Percentiles rank a stretch among this genome's conserved stretches.
These are phyloP conservation scores for Meandrina meandrites DNA, from an alignment of 92 coral and sea anemone genomes.

Conservation along the genomic window DNA sequence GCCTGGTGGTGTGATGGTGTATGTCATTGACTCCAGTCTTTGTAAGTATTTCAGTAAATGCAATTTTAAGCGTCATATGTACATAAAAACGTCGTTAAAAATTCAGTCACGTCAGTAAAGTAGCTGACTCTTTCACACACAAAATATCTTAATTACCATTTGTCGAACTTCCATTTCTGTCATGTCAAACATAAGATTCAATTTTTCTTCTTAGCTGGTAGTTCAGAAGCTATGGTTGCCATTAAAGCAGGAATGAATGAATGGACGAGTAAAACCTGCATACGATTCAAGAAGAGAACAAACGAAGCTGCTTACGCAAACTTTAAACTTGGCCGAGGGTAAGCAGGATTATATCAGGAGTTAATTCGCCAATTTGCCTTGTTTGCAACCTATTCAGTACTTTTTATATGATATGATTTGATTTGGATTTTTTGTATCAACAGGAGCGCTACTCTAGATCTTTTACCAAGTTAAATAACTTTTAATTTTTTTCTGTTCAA, in stretches of 20 bases:
- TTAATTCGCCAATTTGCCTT: no score
- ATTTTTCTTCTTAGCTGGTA: conserved; percentile 40
- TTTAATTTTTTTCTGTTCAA: no score
- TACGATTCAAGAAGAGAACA: conserved; percentile 55
- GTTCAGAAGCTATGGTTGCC: conserved; percentile 48
- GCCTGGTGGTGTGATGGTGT: conserved; percentile 68
- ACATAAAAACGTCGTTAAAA: background rate
- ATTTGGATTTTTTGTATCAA: no score
- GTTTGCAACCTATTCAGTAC: no score
- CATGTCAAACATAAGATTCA: no score
- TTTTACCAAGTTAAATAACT: no score
- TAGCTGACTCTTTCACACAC: no score
- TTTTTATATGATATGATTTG: no score
- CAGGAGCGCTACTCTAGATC: no score
- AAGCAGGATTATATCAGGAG: background rate
- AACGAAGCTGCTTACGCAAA: conserved; percentile 49
- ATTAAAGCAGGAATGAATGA: conserved; percentile 60
- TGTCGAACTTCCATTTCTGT: no score
- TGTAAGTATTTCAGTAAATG: conserved; percentile 13
- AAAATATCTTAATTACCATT: no score
- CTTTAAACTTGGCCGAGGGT: conserved; percentile 58
- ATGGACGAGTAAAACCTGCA: conserved; percentile 73
- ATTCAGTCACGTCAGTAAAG: background rate
- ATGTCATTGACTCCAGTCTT: conserved; percentile 45
- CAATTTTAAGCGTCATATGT: background rate